Evolutionary conservation across 2,113 vertebrate species (phyloP), one percentile per base, ranked within the genome.

Genomic region (Nothocercus julius): DNA sequence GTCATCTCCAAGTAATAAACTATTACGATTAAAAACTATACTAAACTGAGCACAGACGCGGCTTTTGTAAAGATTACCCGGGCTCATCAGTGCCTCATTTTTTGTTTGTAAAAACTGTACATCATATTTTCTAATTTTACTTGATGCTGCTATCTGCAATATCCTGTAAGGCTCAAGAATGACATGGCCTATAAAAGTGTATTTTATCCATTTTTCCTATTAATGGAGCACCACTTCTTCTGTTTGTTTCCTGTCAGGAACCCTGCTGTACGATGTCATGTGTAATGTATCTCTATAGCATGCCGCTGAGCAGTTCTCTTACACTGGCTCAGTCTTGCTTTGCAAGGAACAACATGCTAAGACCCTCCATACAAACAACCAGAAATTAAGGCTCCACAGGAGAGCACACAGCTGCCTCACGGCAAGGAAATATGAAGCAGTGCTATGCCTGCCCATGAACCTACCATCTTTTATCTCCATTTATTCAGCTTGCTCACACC

Each of bases 31-130:
- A 75, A 92, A 81, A 83, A 78, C 74, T 9, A 62, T 45, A 81
- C 32, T 68, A 70, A 90, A 68, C 12, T 45, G 38, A 93, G 77
- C 42, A 75, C 42, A 82, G 32, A 88, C 25, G 78, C 62, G 45
- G 82, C 32, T 82, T 93, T 78, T 70, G 70, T 82, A 95, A 95
- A 78, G 11, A 68, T 45, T 84, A 24, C 18, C 76, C 96, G 88
- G 91, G 81, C 47, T 91, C 64, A 93, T 93, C 40, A 70, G 81
- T 69, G 68, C 44, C 49, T 53, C 38, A 78, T 47, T 45, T 85
- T 94, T 89, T 89, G 42, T 68, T 91, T 77, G 58, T 76, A 78
- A 89, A 95, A 92, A 28, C 27, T 34, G 58, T 69, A 38, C 40
- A 73, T 45, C 38, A 42, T 5, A 56, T 61, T 79, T 84, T 69